Conservation (phyloP, 2,888 invertebrate genomes). For the Enchytraeus crypticus region DNA sequence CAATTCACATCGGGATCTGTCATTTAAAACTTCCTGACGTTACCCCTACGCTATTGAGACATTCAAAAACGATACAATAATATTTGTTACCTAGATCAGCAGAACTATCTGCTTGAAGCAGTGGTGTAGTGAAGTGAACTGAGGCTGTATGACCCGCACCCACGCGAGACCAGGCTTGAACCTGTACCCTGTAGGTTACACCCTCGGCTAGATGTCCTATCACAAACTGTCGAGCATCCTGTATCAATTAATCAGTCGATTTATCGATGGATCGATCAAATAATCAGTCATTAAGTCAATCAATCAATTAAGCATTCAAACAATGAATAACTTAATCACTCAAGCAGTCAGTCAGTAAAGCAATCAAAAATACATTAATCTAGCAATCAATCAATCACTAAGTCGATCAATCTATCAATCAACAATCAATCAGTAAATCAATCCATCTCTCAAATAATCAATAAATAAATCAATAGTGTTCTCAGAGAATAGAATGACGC, state of each 20-base stretch:
- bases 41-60: too few relatives aligned
- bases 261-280: neutral
- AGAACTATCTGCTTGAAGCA: too few relatives aligned
- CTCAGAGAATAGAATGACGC: too few relatives aligned
- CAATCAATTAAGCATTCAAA: neutral
- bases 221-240: constrained; percentile 9
- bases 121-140: constrained; percentile 18
- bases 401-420: neutral
- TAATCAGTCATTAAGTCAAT: neutral
- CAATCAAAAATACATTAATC: too few relatives aligned
- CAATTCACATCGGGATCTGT: too few relatives aligned
- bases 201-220: constrained; percentile 12
- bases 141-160: constrained; percentile 10
- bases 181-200: constrained; percentile 10
- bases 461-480: too few relatives aligned
- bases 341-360: neutral
- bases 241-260: neutral
- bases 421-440: too few relatives aligned
- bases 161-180: constrained; percentile 12
- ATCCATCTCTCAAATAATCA: too few relatives aligned
- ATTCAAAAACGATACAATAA: too few relatives aligned
- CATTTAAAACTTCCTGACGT: too few relatives aligned
- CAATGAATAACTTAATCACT: too few relatives aligned
- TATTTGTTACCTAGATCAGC: too few relatives aligned
- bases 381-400: neutral